Conservation (phyloP, 2,113 vertebrate species). For the human (Homo sapiens) region DNA sequence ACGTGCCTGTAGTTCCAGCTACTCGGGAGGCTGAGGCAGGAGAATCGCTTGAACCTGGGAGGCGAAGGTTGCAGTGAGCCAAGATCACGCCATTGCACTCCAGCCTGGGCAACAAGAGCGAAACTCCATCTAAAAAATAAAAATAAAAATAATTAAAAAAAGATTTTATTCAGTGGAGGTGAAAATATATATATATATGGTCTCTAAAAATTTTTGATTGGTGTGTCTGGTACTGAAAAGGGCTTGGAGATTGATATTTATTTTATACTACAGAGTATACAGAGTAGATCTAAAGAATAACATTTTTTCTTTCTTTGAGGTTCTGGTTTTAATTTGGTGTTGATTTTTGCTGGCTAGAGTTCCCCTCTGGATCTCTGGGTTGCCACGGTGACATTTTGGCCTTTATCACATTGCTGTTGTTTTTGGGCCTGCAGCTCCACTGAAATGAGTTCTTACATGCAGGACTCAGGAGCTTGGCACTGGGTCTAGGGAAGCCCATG, state of each 20-base stretch:
- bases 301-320: background rate
- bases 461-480: conserved; percentile 22
- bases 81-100: background rate
- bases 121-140: background rate
- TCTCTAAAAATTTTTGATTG: background rate
- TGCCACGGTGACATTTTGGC: conserved; percentile 55
- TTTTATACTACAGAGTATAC: background rate
- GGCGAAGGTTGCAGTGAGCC: background rate
- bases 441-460: conserved; percentile 52
- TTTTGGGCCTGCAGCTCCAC: background rate
- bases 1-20: no score
- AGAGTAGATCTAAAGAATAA: background rate
- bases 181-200: background rate
- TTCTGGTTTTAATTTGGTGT: conserved; percentile 40
- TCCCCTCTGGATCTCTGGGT: conserved; percentile 30
- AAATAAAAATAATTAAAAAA: background rate
- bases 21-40: background rate
- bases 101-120: no score
- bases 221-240: background rate
- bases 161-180: background rate
- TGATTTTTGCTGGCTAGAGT: conserved; percentile 20
- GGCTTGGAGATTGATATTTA: background rate
- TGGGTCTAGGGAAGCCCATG: background rate
- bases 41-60: background rate
- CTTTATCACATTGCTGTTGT: conserved; percentile 8